phyloP scores from a whole-genome alignment of 2,888 invertebrate genomes.

The Macrophya alboannulata region DNA sequence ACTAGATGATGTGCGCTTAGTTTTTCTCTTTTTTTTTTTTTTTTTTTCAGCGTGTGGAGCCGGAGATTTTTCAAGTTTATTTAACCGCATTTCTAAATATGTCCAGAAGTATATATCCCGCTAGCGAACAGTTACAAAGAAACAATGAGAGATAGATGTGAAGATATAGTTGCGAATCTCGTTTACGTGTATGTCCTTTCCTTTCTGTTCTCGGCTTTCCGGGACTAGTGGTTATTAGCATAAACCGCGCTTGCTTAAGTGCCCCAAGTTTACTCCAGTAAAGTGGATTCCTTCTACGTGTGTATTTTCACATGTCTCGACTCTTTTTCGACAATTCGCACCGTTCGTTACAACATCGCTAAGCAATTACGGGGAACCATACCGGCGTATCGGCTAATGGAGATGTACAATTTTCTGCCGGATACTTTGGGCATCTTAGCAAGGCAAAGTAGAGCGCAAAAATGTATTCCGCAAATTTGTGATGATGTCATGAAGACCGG shows the following conservation, averaged over 20 bases:
- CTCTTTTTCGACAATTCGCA: constrained; percentile 29
- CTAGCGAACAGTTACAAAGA: constrained; percentile 20
- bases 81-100: not conserved
- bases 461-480: constrained; percentile 43
- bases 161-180: constrained; percentile 38
- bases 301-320: not conserved
- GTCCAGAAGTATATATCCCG: constrained; percentile 5
- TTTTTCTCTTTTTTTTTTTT: not conserved
- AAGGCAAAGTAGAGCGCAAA: constrained; percentile 52
- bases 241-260: constrained; percentile 43
- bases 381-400: constrained; percentile 32
- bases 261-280: not conserved
- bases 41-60: not conserved
- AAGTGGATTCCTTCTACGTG: not conserved
- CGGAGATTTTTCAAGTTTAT: constrained; percentile 24
- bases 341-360: constrained; percentile 25
- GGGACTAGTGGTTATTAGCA: constrained; percentile 40
- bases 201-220: constrained; percentile 24
- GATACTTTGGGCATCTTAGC: constrained; percentile 17
- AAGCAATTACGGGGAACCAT: constrained; percentile 44
- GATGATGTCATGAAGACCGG: constrained; percentile 14
- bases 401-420: constrained; percentile 27
- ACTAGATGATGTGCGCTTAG: not conserved
- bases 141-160: constrained; percentile 33
- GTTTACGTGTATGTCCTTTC: constrained; percentile 33